phyloP scores from a whole-genome alignment of 2,888 invertebrate species.

The Agrilus cyanescens region DNA sequence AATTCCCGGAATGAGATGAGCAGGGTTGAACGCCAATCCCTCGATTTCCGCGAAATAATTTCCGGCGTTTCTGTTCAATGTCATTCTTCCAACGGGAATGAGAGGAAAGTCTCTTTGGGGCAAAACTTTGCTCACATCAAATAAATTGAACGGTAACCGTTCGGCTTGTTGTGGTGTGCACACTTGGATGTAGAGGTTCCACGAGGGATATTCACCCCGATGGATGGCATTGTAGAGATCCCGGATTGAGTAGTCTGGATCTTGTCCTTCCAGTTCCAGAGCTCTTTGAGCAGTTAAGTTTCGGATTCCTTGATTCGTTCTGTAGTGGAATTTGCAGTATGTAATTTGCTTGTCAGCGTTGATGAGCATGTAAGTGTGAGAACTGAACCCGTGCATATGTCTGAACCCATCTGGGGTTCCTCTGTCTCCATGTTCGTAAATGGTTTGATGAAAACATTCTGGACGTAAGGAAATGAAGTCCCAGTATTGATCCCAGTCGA shows the following conservation, averaged over 20 bases:
- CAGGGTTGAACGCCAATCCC: constrained; percentile 81
- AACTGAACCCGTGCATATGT: constrained; percentile 73
- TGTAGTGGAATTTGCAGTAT: constrained; percentile 88
- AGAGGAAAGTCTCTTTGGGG: constrained; percentile 76
- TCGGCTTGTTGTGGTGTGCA: constrained; percentile 85
- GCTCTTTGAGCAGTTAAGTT: constrained; percentile 61
- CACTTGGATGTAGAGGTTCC: constrained; percentile 70
- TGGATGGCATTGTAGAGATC: constrained; percentile 86
- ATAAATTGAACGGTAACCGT: constrained; percentile 71
- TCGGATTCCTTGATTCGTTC: constrained; percentile 82
- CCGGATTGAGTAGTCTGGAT: constrained; percentile 80
- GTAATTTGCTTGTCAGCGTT: constrained; percentile 57
- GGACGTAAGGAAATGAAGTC: constrained; percentile 82
- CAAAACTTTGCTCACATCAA: constrained; percentile 91
- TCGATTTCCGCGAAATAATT: constrained; percentile 93
- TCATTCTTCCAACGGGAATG: constrained; percentile 76
- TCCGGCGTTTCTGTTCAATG: constrained; percentile 75
- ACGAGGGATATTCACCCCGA: constrained; percentile 58
- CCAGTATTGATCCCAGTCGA: constrained; percentile 93
- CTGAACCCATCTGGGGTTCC: constrained; percentile 84
- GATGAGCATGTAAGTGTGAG: constrained; percentile 83
- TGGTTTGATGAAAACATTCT: constrained; percentile 72
- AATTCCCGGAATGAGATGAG: constrained; percentile 83
- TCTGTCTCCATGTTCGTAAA: constrained; percentile 80
- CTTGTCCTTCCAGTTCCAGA: constrained; percentile 52